Base-by-base conservation (phyloP, 2,797 vertebrate genomes). In the Nannoperca australis region DNA sequence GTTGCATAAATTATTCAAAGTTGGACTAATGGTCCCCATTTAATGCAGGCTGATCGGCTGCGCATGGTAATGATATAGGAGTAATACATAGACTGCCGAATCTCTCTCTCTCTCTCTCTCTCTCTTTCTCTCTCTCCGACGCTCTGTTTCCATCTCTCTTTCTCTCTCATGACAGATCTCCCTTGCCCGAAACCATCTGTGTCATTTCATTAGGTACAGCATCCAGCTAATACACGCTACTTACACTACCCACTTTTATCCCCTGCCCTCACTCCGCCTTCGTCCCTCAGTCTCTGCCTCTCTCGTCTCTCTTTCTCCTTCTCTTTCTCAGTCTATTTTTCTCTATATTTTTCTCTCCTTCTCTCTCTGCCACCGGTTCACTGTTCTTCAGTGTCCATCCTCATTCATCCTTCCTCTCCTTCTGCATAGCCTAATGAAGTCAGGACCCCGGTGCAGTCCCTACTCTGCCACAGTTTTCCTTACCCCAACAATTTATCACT, bases 341-440 rank as follows among this genome's bases (percentile, higher is more conserved):
- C 77, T 76, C 75, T 54, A 30, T 80, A 42, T 82, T 72, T 74
- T 55, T 64, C 62, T 74, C 59, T 64, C 61, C 77, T 53, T 38
- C 62, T 79, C 67, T 78, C 55, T 63, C 73, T 58, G 27, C 74
- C 67, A 83, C 63, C 24, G 42, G 94, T 93, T 92, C 91, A 93
- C 90, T 93, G 95, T 95, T 94, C 95, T 95, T 93, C 72, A 85
- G 93, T 96, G 96, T 97, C 97, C 96, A 95, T 97, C 96, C 96
- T 96, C 96, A 96, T 97, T 96, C 95, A 95, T 96, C 94, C 94
- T 94, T 93, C 93, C 95, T 95, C 94, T 94, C 93, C 84, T 89
- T 94, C 95, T 96, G 97, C 96, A 97, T 97, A 96, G 96, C 96
- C 96, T 98, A 99, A 99, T 99, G 97, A 98, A 98, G 97, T 97